Evolutionary conservation across 2,888 invertebrate species (phyloP).

Genomic region (Drosophila nigritarsus): DNA sequence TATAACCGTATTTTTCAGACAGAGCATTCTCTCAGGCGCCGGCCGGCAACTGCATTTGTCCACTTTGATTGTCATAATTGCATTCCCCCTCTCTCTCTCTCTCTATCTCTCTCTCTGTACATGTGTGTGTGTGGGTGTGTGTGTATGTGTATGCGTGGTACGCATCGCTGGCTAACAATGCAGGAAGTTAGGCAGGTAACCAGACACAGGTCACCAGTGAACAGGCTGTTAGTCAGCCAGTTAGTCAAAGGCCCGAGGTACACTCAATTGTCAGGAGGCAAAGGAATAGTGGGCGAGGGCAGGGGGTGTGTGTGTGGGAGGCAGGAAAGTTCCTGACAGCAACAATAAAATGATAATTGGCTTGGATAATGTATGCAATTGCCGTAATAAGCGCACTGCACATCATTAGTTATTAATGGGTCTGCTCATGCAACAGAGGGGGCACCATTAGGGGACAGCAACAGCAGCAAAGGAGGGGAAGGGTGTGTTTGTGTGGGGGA

Average conservation of each 20-base stretch:
- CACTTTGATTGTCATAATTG: slow-evolving; percentile 78
- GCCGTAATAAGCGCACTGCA: slow-evolving; percentile 75
- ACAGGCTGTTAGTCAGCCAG: slow-evolving; percentile 30
- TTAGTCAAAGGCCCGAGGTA: slow-evolving; percentile 5
- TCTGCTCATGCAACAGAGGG: slow-evolving; percentile 3
- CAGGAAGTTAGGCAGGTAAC: slow-evolving; percentile 21
- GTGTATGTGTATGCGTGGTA: background rate
- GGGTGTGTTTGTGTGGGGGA: too few species aligned
- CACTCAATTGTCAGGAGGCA: background rate
- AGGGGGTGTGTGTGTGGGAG: background rate
- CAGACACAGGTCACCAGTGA: slow-evolving; percentile 1
- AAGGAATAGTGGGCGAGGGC: background rate
- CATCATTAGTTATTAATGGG: slow-evolving; percentile 79
- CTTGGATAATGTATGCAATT: slow-evolving; percentile 70
- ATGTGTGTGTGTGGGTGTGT: slow-evolving; percentile 9
- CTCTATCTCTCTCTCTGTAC: slow-evolving; percentile 19
- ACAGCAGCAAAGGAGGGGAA: too few species aligned
- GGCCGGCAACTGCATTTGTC: slow-evolving; percentile 66
- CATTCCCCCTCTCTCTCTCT: slow-evolving; percentile 31
- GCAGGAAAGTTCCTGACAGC: slow-evolving; percentile 23
- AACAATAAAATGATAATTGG: slow-evolving; percentile 69
- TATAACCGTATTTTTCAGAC: background rate
- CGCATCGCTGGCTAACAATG: slow-evolving; percentile 32
- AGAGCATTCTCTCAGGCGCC: slow-evolving; percentile 24
- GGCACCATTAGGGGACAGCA: background rate